Base-by-base conservation (phyloP, 2,888 invertebrate species). In the Elaeidobius kamerunicus region DNA sequence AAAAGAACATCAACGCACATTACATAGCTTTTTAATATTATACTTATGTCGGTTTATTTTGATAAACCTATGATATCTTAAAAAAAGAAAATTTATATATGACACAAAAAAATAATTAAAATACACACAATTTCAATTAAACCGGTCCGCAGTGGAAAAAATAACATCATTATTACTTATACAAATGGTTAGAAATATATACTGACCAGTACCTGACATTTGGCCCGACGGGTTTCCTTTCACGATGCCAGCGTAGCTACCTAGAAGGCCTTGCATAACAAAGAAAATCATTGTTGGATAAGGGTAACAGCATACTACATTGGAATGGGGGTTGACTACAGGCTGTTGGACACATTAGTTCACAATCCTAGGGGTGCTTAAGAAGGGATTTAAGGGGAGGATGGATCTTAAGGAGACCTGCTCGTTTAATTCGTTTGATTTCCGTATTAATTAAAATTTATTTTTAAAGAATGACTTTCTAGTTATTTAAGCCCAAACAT, bases 241-340 rank as follows among this genome's bases (percentile, higher is more conserved):
- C 78, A 92, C 82, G 76, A 90, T 88, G 78, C 88, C 87, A 76
- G 91, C 91, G 85, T 92, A 92, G 80, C 88, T 84, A 81, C 80
- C 79, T 78, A 73, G 72, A 70, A 73, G 70, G 73, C 73, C 74
- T 74, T 73, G 73, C 72, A 70, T 69, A 72, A 72, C 69, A 72
- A 65, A 69, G 67, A 72, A 56, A 61, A 62, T 63, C 60, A 62
- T 56, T 62, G 63, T 65, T 65, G 67, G 68, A 65, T 67, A 64
- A 63, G 65, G 68, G 67, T 67, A 65, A 65, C 64, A 65, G 63
- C 63, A 60, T 64, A 64, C 65, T 65, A 66, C 63, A 38, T 15
- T 47, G 56, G 64, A 64, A 38, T 36, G 38, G 38, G 38, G 46
- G 36, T 39, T 35, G 44, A 20, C 44, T 44, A 44, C 35, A 17